Evolutionary conservation across 2,888 invertebrate species (phyloP).

Genomic region (Odontothrips loti): DNA sequence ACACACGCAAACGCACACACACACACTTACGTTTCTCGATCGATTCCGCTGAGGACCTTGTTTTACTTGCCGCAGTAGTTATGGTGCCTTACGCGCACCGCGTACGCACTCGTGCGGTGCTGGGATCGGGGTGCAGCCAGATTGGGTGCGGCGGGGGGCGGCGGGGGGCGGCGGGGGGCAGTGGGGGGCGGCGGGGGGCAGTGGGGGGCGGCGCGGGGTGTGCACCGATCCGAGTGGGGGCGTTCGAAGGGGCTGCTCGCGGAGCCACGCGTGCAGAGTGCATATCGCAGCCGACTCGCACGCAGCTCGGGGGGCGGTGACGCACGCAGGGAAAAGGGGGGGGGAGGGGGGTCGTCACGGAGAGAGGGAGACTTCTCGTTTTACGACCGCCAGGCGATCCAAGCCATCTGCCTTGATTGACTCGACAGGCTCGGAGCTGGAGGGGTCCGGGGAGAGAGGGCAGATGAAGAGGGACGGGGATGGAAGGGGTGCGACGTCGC

Average conservation of each 20-base stretch:
- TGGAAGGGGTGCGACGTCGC: too few species aligned
- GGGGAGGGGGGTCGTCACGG: background rate
- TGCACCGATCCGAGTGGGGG: background rate
- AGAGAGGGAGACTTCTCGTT: background rate
- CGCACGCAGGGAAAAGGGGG: background rate
- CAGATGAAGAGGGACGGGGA: background rate
- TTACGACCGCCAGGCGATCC: conserved; percentile 20
- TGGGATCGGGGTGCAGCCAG: too few species aligned
- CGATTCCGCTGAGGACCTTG: too few species aligned
- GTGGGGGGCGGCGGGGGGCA: too few species aligned
- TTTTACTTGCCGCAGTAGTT: too few species aligned
- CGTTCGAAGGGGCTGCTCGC: background rate
- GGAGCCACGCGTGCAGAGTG: background rate
- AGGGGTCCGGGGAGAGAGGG: background rate
- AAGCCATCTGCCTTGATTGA: conserved; percentile 23
- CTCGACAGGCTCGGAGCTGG: background rate
- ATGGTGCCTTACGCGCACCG: too few species aligned
- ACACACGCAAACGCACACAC: too few species aligned
- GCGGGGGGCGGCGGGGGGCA: too few species aligned
- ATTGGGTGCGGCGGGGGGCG: too few species aligned
- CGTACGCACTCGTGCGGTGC: too few species aligned
- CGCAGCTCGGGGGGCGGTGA: background rate
- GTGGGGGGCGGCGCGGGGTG: too few species aligned
- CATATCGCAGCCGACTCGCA: background rate
- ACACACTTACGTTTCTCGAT: too few species aligned